Evolutionary conservation across 2,797 vertebrate species (phyloP).

Genomic region (Protosalanx chinensis): DNA sequence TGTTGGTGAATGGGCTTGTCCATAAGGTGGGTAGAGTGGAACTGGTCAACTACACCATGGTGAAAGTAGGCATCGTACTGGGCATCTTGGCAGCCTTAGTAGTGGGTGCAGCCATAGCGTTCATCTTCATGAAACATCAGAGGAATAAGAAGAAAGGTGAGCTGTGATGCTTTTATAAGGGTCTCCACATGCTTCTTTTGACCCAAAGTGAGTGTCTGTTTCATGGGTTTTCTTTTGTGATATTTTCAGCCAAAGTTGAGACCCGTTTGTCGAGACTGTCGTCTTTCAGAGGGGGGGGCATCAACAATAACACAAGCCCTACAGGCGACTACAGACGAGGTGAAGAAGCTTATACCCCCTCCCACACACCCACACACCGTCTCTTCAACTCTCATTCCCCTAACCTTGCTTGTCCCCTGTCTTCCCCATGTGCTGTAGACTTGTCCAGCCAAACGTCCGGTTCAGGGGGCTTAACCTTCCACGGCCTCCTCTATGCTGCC

Average conservation of each 20-base stretch:
- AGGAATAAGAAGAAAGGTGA: constrained; percentile 75
- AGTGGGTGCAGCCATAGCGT: constrained; percentile 60
- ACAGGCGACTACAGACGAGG: constrained; percentile 74
- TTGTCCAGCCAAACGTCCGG: constrained; percentile 50
- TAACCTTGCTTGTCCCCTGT: background rate
- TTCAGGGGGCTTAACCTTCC: constrained; percentile 56
- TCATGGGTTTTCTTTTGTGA: background rate
- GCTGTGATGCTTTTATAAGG: background rate
- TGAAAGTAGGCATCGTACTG: constrained; percentile 68
- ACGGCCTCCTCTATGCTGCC: constrained; percentile 57
- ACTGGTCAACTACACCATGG: constrained; percentile 35
- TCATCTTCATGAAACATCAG: constrained; percentile 64
- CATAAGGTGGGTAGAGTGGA: constrained; percentile 75
- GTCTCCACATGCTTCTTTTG: too few relatives aligned
- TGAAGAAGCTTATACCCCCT: constrained; percentile 30
- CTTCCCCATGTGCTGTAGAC: constrained; percentile 29
- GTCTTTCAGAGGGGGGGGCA: constrained; percentile 31
- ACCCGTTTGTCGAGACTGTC: constrained; percentile 59
- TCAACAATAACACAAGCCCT: constrained; percentile 45
- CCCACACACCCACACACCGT: background rate
- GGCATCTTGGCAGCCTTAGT: constrained; percentile 73
- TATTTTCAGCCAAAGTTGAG: constrained; percentile 64
- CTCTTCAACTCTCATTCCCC: background rate
- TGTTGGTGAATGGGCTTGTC: constrained; percentile 76
- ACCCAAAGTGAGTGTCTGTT: background rate